Evolutionary conservation across 2,797 vertebrate genomes (phyloP).

Genomic region (Triplophysa yarkandensis): DNA sequence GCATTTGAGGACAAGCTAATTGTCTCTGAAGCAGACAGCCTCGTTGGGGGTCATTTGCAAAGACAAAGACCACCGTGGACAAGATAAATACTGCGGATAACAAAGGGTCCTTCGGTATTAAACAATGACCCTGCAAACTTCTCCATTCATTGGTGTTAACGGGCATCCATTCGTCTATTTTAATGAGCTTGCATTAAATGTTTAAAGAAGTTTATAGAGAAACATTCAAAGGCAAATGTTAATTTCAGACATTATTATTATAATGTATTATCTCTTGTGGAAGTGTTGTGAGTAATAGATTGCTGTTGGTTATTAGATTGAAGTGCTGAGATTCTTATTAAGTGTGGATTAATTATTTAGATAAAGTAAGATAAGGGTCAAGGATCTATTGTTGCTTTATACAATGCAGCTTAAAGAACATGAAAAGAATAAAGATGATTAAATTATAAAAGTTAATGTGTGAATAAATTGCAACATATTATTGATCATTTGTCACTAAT

Average conservation of each 20-base stretch:
- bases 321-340: constrained; percentile 79
- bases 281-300: constrained; percentile 83
- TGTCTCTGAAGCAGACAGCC: constrained; percentile 88
- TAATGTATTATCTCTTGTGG: too few relatives aligned
- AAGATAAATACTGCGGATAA: constrained; percentile 92
- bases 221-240: constrained; percentile 50
- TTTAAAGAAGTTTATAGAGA: constrained; percentile 69
- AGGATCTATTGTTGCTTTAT: background rate
- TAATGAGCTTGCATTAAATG: constrained; percentile 69
- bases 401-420: background rate
- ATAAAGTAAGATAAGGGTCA: constrained; percentile 69
- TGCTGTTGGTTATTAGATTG: constrained; percentile 91
- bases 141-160: background rate
- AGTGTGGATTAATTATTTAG: constrained; percentile 80
- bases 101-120: constrained; percentile 75
- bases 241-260: constrained; percentile 46
- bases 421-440: too few relatives aligned
- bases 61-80: constrained; percentile 94
- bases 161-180: constrained; percentile 61
- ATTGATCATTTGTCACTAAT: too few relatives aligned
- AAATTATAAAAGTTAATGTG: background rate
- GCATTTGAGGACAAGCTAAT: constrained; percentile 84
- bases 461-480: too few relatives aligned
- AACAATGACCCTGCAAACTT: constrained; percentile 65
- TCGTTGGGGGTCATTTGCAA: constrained; percentile 93